phyloP scores from a whole-genome alignment of 2,797 vertebrate species.

The Spheniscus humboldti region DNA sequence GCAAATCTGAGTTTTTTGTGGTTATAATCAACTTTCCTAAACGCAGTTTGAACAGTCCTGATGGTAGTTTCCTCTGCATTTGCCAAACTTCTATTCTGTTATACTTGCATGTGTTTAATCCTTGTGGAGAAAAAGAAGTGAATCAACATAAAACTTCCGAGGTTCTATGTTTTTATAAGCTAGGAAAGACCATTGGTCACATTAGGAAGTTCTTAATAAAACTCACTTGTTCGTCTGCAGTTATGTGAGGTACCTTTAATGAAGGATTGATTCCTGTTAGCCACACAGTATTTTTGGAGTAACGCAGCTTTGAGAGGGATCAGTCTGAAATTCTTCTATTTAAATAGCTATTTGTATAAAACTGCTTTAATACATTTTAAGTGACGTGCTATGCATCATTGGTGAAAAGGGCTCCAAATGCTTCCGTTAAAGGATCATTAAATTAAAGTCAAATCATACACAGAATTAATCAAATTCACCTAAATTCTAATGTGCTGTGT shows the following conservation, averaged over 20 bases:
- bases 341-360: neutral
- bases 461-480: neutral
- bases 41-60: neutral
- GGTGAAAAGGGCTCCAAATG: neutral
- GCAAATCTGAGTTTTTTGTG: neutral
- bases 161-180: neutral
- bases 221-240: neutral
- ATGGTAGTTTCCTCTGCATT: neutral
- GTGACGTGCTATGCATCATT: rapidly evolving
- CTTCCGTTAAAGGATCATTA: neutral
- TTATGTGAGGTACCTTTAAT: neutral
- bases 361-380: neutral
- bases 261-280: neutral
- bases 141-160: neutral
- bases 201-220: neutral
- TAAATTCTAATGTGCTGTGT: neutral
- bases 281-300: neutral
- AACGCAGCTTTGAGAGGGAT: neutral
- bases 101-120: neutral
- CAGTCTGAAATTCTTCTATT: neutral
- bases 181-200: no score
- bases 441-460: neutral
- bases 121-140: neutral
- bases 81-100: neutral
- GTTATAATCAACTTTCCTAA: neutral